A percentile compares a stretch with the other conserved stretches of the same genome.
Evolutionary conservation across 2,113 vertebrate genomes (phyloP).

Genomic region (Mesembrinibis cayennensis): DNA sequence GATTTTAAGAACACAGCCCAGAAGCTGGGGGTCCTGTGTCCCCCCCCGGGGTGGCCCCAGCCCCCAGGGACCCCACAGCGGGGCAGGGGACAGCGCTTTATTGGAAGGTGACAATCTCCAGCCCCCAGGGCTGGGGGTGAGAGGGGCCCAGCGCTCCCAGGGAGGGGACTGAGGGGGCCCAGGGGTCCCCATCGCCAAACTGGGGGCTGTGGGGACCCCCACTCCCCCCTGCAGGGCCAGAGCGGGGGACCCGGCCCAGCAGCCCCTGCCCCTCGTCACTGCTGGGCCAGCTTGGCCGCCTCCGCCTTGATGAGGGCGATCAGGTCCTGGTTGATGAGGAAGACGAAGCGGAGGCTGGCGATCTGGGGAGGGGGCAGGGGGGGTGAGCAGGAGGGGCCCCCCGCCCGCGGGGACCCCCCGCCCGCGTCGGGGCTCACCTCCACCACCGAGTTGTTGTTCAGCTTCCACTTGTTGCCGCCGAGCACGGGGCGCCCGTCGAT

Average conservation of each 20-base stretch:
- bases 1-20: neutral
- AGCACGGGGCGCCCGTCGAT: slow-evolving; percentile 93
- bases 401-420: fast-evolving
- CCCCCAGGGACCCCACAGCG: too few relatives aligned
- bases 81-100: neutral
- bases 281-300: slow-evolving; percentile 91
- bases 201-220: neutral
- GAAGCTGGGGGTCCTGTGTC: neutral
- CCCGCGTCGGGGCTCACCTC: slow-evolving; percentile 74
- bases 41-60: neutral
- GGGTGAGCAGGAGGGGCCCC: neutral
- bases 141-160: neutral
- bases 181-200: neutral
- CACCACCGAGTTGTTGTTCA: slow-evolving; percentile 95
- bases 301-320: slow-evolving; percentile 94
- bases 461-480: slow-evolving; percentile 93
- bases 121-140: neutral
- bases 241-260: neutral
- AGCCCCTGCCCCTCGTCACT: slow-evolving; percentile 63
- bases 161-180: too few relatives aligned
- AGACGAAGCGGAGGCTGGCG: slow-evolving; percentile 93
- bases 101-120: neutral
- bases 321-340: slow-evolving; percentile 95
- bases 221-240: too few relatives aligned
- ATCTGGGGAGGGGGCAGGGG: slow-evolving; percentile 74